Evolutionary conservation across 2,113 vertebrate genomes (phyloP).

Genomic region (Malurus cyaneus): DNA sequence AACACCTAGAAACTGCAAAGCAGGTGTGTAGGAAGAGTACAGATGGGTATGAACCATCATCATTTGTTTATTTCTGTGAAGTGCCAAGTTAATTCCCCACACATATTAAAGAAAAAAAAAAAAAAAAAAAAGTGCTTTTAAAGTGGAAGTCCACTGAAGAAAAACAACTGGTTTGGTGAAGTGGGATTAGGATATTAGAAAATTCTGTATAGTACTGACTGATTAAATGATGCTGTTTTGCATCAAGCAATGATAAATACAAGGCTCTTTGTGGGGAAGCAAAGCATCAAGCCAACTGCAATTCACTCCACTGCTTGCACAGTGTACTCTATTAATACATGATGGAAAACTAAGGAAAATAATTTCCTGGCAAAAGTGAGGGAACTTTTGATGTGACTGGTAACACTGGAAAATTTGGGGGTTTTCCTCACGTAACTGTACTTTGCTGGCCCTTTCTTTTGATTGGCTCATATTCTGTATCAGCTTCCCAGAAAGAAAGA

Average conservation of each 20-base stretch:
- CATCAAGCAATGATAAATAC: neutral
- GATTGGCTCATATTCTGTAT: neutral
- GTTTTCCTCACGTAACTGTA: neutral
- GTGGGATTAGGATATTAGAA: neutral
- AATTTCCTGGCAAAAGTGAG: neutral
- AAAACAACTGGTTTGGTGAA: neutral
- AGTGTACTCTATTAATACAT: neutral
- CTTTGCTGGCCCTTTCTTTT: neutral
- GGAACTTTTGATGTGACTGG: neutral
- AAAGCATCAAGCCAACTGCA: neutral
- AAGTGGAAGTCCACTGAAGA: neutral
- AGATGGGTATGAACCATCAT: neutral
- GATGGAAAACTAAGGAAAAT: neutral
- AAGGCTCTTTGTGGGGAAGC: neutral
- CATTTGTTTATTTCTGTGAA: neutral
- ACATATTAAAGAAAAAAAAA: fast-evolving
- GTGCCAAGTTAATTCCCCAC: neutral
- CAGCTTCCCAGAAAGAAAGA: neutral
- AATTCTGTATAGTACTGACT: fast-evolving
- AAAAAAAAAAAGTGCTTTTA: neutral
- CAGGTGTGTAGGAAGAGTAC: neutral
- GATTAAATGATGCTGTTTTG: neutral
- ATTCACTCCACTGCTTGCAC: neutral
- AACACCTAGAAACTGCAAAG: neutral
- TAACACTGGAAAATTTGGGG: neutral